phyloP scores from a whole-genome alignment of 2,113 vertebrate species.

The Dolichallabes microphthalmus region DNA sequence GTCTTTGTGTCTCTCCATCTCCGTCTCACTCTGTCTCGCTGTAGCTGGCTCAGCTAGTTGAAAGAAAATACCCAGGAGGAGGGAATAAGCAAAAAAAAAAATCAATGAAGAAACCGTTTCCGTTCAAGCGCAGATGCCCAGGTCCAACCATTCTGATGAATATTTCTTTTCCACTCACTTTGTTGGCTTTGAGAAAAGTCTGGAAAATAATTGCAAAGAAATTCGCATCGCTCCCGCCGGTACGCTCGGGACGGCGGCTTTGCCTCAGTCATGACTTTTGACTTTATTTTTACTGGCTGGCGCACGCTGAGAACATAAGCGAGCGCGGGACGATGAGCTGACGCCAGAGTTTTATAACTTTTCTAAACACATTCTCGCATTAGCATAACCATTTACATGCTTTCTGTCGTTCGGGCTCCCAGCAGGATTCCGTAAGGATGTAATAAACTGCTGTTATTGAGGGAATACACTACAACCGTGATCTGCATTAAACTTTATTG shows the following conservation, averaged over 20 bases:
- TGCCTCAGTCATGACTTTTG: constrained; percentile 18
- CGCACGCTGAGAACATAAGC: not conserved
- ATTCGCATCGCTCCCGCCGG: not conserved
- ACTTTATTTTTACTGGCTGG: not conserved
- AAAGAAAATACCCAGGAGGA: constrained; percentile 31
- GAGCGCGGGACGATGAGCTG: not conserved
- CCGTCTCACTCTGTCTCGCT: not conserved
- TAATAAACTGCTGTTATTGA: constrained; percentile 35
- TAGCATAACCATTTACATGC: constrained; percentile 26
- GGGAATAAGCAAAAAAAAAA: constrained; percentile 2
- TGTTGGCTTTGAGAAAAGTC: not conserved
- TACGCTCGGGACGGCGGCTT: not conserved
- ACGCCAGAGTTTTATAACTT: not conserved
- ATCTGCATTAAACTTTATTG: constrained; percentile 2
- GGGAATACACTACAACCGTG: not conserved
- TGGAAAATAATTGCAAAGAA: not conserved
- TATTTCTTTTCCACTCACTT: not conserved
- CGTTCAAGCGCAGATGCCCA: constrained; percentile 10
- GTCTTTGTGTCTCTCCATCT: not conserved
- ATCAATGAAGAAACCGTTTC: constrained; percentile 18
- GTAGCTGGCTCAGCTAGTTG: constrained; percentile 16
- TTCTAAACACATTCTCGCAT: constrained; percentile 17
- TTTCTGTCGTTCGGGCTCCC: constrained; percentile 20
- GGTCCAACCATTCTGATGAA: constrained; percentile 25
- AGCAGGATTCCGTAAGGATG: constrained; percentile 20